Evolutionary conservation across 2,113 vertebrate species (phyloP).

Genomic region (Struthio camelus): DNA sequence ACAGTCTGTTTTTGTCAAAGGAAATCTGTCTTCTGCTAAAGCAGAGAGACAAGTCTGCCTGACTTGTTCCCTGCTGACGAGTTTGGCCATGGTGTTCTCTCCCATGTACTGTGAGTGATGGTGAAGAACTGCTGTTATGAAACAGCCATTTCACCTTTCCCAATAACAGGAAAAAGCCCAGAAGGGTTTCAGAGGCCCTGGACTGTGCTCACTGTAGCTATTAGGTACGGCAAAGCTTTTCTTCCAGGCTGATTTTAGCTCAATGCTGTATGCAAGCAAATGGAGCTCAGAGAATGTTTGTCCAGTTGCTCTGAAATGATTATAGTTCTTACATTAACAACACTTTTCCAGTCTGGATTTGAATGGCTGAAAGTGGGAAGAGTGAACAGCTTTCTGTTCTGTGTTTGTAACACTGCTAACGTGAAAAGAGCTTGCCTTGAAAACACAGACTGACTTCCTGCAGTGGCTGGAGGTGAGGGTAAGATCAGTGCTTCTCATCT

Average conservation of each 20-base stretch:
- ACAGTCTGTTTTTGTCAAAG: background rate
- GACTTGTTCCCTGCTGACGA: background rate
- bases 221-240: background rate
- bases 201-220: background rate
- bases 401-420: background rate
- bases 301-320: background rate
- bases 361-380: background rate
- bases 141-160: background rate
- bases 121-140: background rate
- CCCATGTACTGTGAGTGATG: background rate
- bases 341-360: background rate
- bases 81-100: background rate
- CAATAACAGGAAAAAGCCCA: background rate
- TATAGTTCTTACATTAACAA: background rate
- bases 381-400: background rate
- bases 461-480: background rate
- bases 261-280: background rate
- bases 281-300: background rate
- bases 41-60: accelerated
- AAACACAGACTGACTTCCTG: background rate
- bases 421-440: background rate
- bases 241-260: background rate
- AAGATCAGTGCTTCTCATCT: background rate
- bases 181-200: background rate
- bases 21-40: background rate